Conservation (phyloP, 2,797 vertebrate species). For the Hippoglossus hippoglossus region DNA sequence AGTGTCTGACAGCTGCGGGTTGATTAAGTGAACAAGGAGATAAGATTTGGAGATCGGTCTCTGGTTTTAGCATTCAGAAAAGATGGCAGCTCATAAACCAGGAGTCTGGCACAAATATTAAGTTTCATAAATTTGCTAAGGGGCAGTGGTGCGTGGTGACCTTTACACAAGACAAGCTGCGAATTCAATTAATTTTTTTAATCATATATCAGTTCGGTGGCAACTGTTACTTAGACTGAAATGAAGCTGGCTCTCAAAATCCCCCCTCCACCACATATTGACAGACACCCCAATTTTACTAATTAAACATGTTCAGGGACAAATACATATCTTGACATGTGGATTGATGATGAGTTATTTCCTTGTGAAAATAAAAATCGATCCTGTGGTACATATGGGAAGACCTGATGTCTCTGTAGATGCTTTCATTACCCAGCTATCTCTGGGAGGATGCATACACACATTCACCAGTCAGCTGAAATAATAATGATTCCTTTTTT, state of each 20-base stretch:
- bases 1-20: slow-evolving; percentile 23
- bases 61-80: neutral
- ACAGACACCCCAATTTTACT: neutral
- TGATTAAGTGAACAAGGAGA: slow-evolving; percentile 16
- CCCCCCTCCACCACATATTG: neutral
- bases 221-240: neutral
- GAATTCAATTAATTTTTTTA: no score
- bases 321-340: neutral
- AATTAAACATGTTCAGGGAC: neutral
- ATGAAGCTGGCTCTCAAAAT: neutral
- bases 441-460: neutral
- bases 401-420: neutral
- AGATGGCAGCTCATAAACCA: neutral
- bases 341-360: neutral
- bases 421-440: slow-evolving; percentile 4
- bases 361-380: neutral
- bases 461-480: neutral
- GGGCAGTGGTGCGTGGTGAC: neutral
- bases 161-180: neutral
- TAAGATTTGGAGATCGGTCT: slow-evolving; percentile 23
- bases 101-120: slow-evolving; percentile 4
- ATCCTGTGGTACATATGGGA: neutral
- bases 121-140: neutral
- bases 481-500: slow-evolving; percentile 23
- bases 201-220: neutral